Percentiles rank a stretch among this genome's conserved stretches.
These are phyloP conservation scores for Hedychridium roseum DNA, from an alignment of 2,888 invertebrate species.

Conservation along the genomic window DNA sequence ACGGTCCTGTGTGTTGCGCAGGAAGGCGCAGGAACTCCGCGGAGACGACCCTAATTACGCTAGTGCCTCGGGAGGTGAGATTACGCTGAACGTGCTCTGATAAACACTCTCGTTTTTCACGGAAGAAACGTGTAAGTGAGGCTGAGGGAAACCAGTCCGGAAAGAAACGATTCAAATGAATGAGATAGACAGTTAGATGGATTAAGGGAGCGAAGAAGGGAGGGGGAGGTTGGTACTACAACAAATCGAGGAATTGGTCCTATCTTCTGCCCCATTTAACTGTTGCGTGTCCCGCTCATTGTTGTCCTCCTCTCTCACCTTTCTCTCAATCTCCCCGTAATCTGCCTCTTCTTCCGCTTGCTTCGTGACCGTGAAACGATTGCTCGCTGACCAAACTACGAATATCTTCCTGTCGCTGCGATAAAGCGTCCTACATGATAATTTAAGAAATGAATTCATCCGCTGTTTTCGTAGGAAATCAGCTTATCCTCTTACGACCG, in stretches of 20 bases:
- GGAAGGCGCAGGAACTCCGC: neutral
- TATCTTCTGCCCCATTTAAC: conserved; percentile 1
- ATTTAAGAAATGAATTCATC: too few relatives aligned
- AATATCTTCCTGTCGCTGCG: too few relatives aligned
- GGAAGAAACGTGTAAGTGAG: conserved; percentile 21
- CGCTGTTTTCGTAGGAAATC: too few relatives aligned
- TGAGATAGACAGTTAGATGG: too few relatives aligned
- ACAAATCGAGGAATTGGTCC: too few relatives aligned
- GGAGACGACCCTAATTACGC: conserved; percentile 47
- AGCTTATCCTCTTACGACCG: too few relatives aligned
- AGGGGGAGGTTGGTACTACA: too few relatives aligned
- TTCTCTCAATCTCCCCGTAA: neutral
- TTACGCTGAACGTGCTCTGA: conserved; percentile 55
- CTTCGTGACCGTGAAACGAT: neutral
- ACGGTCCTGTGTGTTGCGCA: conserved; percentile 1
- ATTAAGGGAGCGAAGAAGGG: too few relatives aligned
- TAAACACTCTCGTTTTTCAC: conserved; percentile 55
- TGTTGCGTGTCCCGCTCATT: neutral
- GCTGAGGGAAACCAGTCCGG: conserved; percentile 4
- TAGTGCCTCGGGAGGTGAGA: conserved; percentile 51
- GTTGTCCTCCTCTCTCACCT: neutral
- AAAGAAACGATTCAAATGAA: too few relatives aligned
- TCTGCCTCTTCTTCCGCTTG: conserved; percentile 1
- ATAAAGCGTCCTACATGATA: too few relatives aligned
- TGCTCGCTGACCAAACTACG: too few relatives aligned